Evolutionary conservation across 2,113 vertebrate genomes (phyloP), one percentile per base, ranked within the genome.

Genomic region (Pteronura brasiliensis): DNA sequence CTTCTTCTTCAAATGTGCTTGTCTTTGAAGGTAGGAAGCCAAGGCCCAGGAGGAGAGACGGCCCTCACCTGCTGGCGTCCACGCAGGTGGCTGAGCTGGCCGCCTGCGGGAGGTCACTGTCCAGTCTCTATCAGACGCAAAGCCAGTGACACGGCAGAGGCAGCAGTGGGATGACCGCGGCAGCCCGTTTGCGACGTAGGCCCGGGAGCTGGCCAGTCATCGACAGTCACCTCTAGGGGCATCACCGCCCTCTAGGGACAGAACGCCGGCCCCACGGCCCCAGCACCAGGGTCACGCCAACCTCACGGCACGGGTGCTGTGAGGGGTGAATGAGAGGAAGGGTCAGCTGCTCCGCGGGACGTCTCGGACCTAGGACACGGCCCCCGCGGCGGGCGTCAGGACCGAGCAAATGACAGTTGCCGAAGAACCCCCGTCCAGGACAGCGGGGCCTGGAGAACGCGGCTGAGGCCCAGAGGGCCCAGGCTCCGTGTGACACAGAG

Each of bases 101-200:
- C 29, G 25, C 23, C 4, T 1, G 14, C 20, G 1, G 47, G 42
- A 1, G 11, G 23, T 17, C 71, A 9, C 2, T 0, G 29, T 9
- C 27, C 5, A 0, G 11, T 13, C 39, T 7, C 1, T 23, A 27
- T 55, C 52, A 49, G 27, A 20, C 6, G 2, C 1, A 36, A 7
- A 52, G 63, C 18, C 1, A 9, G 18, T 8, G 6, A 12, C 1
- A 2, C 4, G 20, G 1, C 21, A 39, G 13, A 27, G 71, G 13
- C 5, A 23, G n/a, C 9, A 14, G 17, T 14, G 23, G 4, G 5
- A 0, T 1, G 18, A 39, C 85, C 52, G 1, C 1, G 8, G 23
- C 4, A 2, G 2, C 10, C 9, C 0, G 2, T 39, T 34, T 0
- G 9, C 1, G 3, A 36, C 36, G 5, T 15, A 1, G 65, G 7